Evolutionary conservation across 2,888 invertebrate species (phyloP).

Genomic region (Tillus elongatus): DNA sequence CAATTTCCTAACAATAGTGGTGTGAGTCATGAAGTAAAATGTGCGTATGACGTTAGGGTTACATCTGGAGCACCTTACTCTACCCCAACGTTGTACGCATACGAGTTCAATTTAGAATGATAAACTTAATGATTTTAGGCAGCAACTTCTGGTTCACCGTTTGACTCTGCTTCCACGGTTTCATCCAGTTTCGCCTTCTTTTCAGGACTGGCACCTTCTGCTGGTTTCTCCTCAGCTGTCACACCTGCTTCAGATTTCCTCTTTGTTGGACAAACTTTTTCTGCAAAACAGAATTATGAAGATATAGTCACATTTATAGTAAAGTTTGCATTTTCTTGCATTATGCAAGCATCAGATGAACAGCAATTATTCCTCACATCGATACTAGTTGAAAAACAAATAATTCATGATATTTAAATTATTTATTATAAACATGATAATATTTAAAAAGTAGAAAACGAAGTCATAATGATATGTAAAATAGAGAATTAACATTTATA

Average conservation of each 20-base stretch:
- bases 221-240: conserved; percentile 41
- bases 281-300: no score
- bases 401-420: no score
- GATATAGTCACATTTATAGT: no score
- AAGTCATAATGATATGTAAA: no score
- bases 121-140: conserved; percentile 42
- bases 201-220: conserved; percentile 58
- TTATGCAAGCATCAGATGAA: no score
- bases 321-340: no score
- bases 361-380: no score
- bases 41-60: conserved; percentile 27
- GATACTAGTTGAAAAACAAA: no score
- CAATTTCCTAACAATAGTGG: conserved; percentile 30
- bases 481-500: no score
- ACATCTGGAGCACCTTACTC: conserved; percentile 20
- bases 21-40: conserved; percentile 26
- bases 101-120: conserved; percentile 19
- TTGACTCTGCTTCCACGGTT: conserved; percentile 48
- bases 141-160: conserved; percentile 47
- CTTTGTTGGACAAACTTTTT: conserved; percentile 54
- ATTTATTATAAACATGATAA: no score
- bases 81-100: conserved; percentile 31
- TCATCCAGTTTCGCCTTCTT: conserved; percentile 65
- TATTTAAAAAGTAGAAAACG: no score
- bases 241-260: conserved; percentile 55